Evolutionary conservation across 2,888 invertebrate species (phyloP).

Genomic region (Drosophila anceps): DNA sequence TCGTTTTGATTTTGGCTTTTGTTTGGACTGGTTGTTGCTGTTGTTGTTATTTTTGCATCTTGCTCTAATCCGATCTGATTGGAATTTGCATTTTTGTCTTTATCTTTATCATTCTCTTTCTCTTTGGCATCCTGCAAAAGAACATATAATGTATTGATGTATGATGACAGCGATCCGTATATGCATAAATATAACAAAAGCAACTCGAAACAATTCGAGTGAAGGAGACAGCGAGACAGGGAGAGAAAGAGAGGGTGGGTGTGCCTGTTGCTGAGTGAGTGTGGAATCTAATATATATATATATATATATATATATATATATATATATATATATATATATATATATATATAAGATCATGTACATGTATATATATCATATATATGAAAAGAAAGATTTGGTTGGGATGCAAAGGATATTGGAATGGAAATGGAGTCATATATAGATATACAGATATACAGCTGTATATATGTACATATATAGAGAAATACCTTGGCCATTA

Average conservation of each 20-base stretch:
- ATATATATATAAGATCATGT: too few relatives aligned
- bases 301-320: neutral
- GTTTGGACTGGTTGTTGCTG: constrained; percentile 52
- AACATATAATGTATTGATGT: constrained; percentile 54
- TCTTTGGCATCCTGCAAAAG: constrained; percentile 85
- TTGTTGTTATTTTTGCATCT: constrained; percentile 71
- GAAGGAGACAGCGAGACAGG: too few relatives aligned
- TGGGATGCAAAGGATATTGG: neutral
- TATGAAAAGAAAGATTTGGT: too few relatives aligned
- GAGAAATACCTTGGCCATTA: constrained; percentile 81
- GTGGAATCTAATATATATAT: neutral
- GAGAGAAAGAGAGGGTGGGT: neutral
- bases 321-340: neutral
- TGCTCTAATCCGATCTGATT: constrained; percentile 80
- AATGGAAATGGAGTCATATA: neutral
- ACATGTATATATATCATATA: neutral
- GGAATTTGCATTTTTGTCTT: constrained; percentile 75
- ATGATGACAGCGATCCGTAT: constrained; percentile 67
- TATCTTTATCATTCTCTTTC: constrained; percentile 84
- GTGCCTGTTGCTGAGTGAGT: neutral
- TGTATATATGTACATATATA: neutral
- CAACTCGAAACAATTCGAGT: too few relatives aligned
- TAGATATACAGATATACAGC: neutral
- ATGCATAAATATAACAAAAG: neutral
- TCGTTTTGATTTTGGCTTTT: constrained; percentile 30